phyloP scores from a whole-genome alignment of 2,797 vertebrate species.

The Uromys caudimaculatus region DNA sequence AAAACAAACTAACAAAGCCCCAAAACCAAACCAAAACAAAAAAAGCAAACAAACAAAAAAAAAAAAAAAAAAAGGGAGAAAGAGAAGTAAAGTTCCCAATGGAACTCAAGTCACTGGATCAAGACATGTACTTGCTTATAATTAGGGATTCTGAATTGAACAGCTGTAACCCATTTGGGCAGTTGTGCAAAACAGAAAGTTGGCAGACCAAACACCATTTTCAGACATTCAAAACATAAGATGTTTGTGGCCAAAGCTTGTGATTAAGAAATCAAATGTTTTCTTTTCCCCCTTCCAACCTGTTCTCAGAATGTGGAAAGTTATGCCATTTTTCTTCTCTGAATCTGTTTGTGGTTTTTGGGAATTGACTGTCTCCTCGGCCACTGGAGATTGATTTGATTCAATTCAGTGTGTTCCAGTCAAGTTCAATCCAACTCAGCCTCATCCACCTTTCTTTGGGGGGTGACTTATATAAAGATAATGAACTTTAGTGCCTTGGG shows the following conservation, averaged over 20 bases:
- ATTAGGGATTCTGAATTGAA: conserved; percentile 61
- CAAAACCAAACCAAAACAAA: too few species aligned
- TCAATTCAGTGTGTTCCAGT: background rate
- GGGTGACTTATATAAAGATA: background rate
- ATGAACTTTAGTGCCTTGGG: conserved; percentile 7
- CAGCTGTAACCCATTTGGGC: conserved; percentile 80
- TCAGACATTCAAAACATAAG: conserved; percentile 78
- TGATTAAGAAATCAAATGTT: conserved; percentile 83
- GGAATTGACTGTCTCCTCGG: conserved; percentile 44
- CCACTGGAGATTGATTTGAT: conserved; percentile 60
- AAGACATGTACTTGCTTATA: conserved; percentile 68
- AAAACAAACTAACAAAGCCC: background rate
- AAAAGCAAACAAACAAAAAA: background rate
- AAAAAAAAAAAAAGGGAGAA: background rate
- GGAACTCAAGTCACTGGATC: conserved; percentile 28
- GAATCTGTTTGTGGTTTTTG: conserved; percentile 63
- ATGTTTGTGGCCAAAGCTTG: conserved; percentile 68
- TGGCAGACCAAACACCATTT: conserved; percentile 75
- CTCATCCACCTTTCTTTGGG: conserved; percentile 1
- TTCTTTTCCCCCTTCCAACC: conserved; percentile 77
- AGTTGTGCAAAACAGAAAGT: conserved; percentile 79
- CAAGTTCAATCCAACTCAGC: background rate
- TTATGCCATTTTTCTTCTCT: conserved; percentile 70
- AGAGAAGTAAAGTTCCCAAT: background rate
- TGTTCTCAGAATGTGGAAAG: conserved; percentile 76